phyloP scores from a whole-genome alignment of 2,113 vertebrate species.

The Tyrannus savana region DNA sequence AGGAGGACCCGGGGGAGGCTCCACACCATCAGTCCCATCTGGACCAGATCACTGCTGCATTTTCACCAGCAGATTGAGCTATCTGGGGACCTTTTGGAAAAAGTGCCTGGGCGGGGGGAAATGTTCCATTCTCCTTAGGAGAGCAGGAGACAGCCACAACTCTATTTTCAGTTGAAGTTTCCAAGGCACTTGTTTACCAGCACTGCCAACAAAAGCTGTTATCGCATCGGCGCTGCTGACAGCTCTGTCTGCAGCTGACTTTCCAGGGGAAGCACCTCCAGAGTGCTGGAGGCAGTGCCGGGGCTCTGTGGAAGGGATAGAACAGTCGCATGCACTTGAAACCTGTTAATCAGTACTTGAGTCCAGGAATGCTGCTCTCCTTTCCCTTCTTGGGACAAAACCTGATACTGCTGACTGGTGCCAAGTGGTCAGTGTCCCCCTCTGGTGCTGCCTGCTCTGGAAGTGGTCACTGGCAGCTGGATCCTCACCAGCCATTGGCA shows the following conservation, averaged over 20 bases:
- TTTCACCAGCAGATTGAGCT: neutral
- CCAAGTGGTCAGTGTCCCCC: rapidly evolving
- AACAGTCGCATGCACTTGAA: neutral
- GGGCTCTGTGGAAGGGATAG: neutral
- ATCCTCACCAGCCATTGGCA: neutral
- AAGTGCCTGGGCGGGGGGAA: neutral
- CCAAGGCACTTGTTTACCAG: slow-evolving; percentile 53
- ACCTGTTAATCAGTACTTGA: neutral
- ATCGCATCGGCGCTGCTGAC: neutral
- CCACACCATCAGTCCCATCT: neutral
- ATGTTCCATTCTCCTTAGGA: neutral
- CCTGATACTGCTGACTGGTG: neutral
- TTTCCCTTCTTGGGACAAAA: neutral
- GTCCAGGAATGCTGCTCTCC: rapidly evolving
- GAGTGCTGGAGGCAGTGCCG: rapidly evolving
- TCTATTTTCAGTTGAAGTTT: slow-evolving; percentile 45
- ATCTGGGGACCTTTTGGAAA: neutral
- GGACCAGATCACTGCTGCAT: neutral
- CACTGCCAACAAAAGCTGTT: slow-evolving; percentile 16
- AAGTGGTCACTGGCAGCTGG: neutral
- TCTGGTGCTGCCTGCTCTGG: neutral
- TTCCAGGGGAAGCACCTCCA: neutral
- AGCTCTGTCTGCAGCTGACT: slow-evolving; percentile 41
- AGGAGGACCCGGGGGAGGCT: rapidly evolving
- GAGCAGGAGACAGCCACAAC: slow-evolving; percentile 41